Percentiles rank a stretch among this genome's conserved stretches.
Conservation (phyloP, 2,888 invertebrate species). For the Eledone cirrhosa region DNA sequence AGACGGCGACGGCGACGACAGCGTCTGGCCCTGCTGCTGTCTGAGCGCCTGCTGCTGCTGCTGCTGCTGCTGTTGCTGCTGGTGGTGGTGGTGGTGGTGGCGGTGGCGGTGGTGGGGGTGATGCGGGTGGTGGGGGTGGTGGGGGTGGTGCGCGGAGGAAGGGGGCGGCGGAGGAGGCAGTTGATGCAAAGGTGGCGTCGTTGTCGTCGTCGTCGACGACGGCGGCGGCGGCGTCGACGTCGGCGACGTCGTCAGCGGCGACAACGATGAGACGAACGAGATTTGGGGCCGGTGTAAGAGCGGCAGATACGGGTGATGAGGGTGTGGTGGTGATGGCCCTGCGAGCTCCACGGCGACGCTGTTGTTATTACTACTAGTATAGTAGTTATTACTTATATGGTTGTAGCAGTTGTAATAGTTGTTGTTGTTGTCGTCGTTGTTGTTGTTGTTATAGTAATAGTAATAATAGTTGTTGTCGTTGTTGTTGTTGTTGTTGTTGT, state of each 20-base stretch:
- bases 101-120: neutral
- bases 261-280: neutral
- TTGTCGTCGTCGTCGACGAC: neutral
- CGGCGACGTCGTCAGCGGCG: neutral
- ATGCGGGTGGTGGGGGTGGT: constrained; percentile 7
- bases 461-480: neutral
- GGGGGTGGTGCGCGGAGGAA: neutral
- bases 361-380: neutral
- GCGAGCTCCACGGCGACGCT: neutral
- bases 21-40: neutral
- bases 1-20: constrained; percentile 1
- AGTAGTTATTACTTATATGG: neutral
- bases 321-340: neutral
- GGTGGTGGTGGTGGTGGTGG: neutral
- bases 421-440: neutral
- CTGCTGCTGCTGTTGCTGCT: neutral
- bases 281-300: neutral
- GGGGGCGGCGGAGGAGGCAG: constrained; percentile 1
- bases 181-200: neutral
- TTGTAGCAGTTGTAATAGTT: neutral
- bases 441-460: neutral
- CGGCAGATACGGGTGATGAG: neutral
- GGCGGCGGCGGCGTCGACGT: neutral
- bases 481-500: neutral
- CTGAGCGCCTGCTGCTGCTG: neutral